These are phyloP conservation scores for Drosophila eohydei DNA, from an alignment of 2,888 invertebrate genomes.

Conservation along the genomic window DNA sequence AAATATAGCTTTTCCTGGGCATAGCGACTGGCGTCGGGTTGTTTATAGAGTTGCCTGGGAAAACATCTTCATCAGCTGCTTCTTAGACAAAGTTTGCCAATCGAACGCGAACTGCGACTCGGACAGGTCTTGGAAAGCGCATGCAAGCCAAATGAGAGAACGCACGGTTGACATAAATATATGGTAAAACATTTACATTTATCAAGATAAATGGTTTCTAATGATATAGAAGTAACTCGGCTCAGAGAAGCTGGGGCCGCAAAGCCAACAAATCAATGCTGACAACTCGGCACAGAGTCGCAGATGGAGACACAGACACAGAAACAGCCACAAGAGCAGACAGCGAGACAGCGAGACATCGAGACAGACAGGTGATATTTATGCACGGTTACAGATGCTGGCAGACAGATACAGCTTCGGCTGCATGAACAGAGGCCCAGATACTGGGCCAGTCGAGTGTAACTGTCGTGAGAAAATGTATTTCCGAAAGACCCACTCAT, in stretches of 20 bases:
- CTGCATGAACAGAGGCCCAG: conserved; percentile 24
- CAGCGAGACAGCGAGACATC: conserved; percentile 2
- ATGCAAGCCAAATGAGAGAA: conserved; percentile 75
- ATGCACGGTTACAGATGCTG: conserved; percentile 66
- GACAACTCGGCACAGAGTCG: conserved; percentile 62
- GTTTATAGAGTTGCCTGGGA: conserved; percentile 27
- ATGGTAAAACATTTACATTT: conserved; percentile 80
- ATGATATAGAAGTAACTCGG: conserved; percentile 69
- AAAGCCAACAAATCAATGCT: conserved; percentile 76
- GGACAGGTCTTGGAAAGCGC: conserved; percentile 61
- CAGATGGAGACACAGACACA: conserved; percentile 26
- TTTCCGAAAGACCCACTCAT: conserved; percentile 60
- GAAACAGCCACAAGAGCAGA: conserved; percentile 28
- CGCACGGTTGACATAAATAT: conserved; percentile 75
- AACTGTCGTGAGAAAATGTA: conserved; percentile 77
- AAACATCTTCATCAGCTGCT: conserved; percentile 48
- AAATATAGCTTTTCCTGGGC: neutral
- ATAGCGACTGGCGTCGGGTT: neutral
- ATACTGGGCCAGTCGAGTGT: conserved; percentile 40
- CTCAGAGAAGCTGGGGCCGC: conserved; percentile 46
- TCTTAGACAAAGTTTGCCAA: conserved; percentile 45
- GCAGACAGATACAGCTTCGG: conserved; percentile 32
- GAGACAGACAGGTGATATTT: conserved; percentile 75
- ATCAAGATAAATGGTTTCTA: conserved; percentile 81
- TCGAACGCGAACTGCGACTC: conserved; percentile 1